A percentile compares a stretch with the other conserved stretches of the same genome.
phyloP scores from a whole-genome alignment of 64 coral and sea anemone species.

The Montipora efflorescens region DNA sequence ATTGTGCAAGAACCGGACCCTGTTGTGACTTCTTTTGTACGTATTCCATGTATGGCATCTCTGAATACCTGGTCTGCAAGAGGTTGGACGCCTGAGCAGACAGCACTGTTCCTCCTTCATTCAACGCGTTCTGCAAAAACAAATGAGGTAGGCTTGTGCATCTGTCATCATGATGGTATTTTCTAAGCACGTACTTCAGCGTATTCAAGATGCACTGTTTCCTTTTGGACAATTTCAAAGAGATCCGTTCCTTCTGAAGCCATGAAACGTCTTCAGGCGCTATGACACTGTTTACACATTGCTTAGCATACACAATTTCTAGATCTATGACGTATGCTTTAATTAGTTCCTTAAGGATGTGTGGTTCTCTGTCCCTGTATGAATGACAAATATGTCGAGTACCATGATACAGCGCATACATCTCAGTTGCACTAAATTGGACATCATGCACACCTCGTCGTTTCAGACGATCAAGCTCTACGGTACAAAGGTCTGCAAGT shows the following conservation, averaged over 20 bases:
- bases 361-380: background rate
- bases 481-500: background rate
- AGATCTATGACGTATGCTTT: background rate
- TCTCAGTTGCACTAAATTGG: background rate
- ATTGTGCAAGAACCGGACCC: background rate
- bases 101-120: constrained; percentile 14
- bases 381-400: background rate
- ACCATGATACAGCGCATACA: constrained; percentile 12
- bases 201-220: background rate
- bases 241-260: background rate
- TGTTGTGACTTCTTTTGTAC: background rate
- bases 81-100: background rate
- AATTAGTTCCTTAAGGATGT: background rate
- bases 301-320: constrained; percentile 3
- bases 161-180: background rate
- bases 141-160: background rate
- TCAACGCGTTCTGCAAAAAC: background rate
- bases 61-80: constrained; percentile 10
- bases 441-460: background rate
- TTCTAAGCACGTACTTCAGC: background rate
- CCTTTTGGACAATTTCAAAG: background rate
- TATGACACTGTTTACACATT: background rate
- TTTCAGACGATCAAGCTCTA: constrained; percentile 2
- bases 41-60: constrained; percentile 11
- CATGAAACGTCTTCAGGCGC: constrained; percentile 4